Evolutionary conservation across 2,113 vertebrate species (phyloP), one percentile per base, ranked within the genome.

Genomic region (rabbit (Oryctolagus cuniculus)): DNA sequence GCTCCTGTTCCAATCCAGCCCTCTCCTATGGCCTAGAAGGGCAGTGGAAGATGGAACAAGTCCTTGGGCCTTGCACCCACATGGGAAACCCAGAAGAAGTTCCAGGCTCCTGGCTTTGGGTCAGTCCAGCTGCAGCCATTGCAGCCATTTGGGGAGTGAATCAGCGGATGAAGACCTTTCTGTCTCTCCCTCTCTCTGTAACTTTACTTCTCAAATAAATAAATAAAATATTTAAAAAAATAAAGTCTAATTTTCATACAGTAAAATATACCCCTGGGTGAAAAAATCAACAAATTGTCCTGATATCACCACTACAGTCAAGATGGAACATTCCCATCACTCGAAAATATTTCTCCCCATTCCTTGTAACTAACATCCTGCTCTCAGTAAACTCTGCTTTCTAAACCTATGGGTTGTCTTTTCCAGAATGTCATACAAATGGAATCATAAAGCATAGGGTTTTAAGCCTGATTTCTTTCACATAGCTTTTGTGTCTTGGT

Each of bases 211-310:
- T 44, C 44, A 44, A 44, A 44, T 44, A 44, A 44, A 44, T 44
- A 44, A 44, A 6, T 8, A 44, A 44, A 44, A 44, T 44, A 44
- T 7, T 44, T 44, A 1, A 44, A 84, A 75, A 89, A 93, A 72
- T 74, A 67, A 94, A 58, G 36, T 66, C 44, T 85, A 79, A 70
- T 79, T 94, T 89, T 61, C 24, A 85, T 31, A 38, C 25, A 90
- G 53, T 66, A 69, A 87, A 88, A 72, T 78, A 88, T 27, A 88
- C 19, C 15, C 27, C 22, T 69, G 58, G 58, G 27, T 58, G 9
- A 10, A 58, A 78, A 61, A 78, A 15, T 58, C n/a, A 36, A 78
- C 22, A 86, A 44, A 34, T n/a, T 61, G 90, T 24, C 27, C 58
- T 58, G 25, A 25, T 11, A 13, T 53, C n/a, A 31, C 25, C 31